Base-by-base conservation (phyloP, 2,888 invertebrate species). In the Eupithecia exiguata region DNA sequence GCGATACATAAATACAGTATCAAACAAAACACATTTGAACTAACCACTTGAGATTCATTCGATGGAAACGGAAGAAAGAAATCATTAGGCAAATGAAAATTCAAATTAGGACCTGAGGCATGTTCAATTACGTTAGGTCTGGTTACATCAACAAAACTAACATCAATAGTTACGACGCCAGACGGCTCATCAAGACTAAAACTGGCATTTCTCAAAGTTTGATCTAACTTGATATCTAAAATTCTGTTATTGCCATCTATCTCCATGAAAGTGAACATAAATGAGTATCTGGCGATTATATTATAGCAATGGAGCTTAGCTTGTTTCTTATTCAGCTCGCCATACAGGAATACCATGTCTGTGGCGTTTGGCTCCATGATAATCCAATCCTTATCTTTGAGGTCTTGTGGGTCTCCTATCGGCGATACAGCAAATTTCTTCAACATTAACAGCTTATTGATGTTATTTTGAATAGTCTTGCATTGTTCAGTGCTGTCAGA, bases 31-130 rank as follows among this genome's bases (percentile, higher is more conserved):
- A 79, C 70, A 73, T 80, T 79, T 72, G 71, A 73, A 70, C 74
- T 69, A 46, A 67, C 71, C 74, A 70, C 30, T 43, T 67, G 58
- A 77, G 81, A 82, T 72, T 83, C 82, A 78, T 87, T 92, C 46
- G 88, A 88, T 71, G 95, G 88, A 81, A 96, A 96, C 1, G 97
- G 97, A 84, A 97, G 96, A 87, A 97, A 97, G 86, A 97, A 97
- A 87, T 97, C 96, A 79, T 95, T 94, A 1, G 97, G 97, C 71
- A 97, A 91, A 86, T 95, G 94, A 74, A 96, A 94, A 81, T 96
- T 95, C 73, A 97, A 92, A 75, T 95, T 95, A 25, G 97, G 96
- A 74, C 95, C 95, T 72, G 95, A 95, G 12, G 96, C 96, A 80
- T 90, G 90, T 77, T 91, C 87, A 36, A 84, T 82, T 38, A 83